Base-by-base conservation (phyloP, 2,113 vertebrate species). In the Camelus bactrianus region DNA sequence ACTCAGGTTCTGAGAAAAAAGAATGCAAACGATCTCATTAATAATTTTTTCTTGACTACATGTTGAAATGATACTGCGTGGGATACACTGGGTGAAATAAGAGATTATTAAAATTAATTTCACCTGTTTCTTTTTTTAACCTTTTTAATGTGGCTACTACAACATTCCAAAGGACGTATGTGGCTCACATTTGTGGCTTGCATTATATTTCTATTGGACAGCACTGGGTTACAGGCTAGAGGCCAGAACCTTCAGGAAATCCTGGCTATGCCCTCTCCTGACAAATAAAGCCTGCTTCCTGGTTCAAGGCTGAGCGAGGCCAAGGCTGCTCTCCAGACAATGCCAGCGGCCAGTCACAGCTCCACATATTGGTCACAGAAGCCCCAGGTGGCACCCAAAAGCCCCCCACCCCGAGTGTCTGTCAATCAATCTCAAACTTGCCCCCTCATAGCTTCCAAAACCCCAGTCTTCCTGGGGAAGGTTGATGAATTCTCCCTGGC, bases 181-280 rank as follows among this genome's bases (percentile, higher is more conserved):
- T 22, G 50, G 85, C 73, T 95, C 92, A n/a, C 81, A 80, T 84
- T 81, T 93, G 96, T 80, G 90, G 48, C 69, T 91, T 46, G 48
- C 69, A 26, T 94, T 95, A 6, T 92, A 67, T 96, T 96, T 90
- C 90, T 97, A 90, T 93, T 94, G 92, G 95, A 92, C 62, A 92
- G 87, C 58, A 58, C 96, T 24, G 6, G 67, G 79, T 94, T 95
- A 85, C 69, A 96, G 90, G 94, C 96, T 93, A 89, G 94, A 95
- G 95, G 95, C 97, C 95, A 97, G 96, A 93, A 96, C 38, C 96
- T 97, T 95, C 94, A 97, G 96, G 96, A 98, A 97, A 97, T 96
- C 92, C 93, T 93, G 94, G 80, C 94, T 86, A 24, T 95, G 85
- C 89, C 79, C 91, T 86, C 75, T 92, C 79, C 83, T 91, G 88